These are phyloP conservation scores for Amphilophus citrinellus DNA, from an alignment of 2,113 vertebrate genomes.

Conservation along the genomic window DNA sequence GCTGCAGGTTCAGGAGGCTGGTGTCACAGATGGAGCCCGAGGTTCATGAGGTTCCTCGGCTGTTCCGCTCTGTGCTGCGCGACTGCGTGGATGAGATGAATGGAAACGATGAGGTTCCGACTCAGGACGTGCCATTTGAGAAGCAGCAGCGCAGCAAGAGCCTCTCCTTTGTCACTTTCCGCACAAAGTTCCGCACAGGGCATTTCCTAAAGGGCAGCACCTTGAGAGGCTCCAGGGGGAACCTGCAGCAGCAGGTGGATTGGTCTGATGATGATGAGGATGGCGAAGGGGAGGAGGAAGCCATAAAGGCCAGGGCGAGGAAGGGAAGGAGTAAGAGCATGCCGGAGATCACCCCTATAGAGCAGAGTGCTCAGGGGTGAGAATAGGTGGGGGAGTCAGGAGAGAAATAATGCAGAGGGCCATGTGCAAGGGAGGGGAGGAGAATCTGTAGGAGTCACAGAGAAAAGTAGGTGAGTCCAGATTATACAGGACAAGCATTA, in stretches of 20 bases:
- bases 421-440: neutral
- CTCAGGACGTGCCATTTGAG: constrained; percentile 31
- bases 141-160: constrained; percentile 83
- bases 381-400: neutral
- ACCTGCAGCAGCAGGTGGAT: constrained; percentile 78
- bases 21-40: constrained; percentile 84
- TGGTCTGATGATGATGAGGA: constrained; percentile 79
- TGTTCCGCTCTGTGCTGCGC: constrained; percentile 79
- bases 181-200: constrained; percentile 75
- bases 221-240: constrained; percentile 72
- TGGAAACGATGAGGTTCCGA: constrained; percentile 26
- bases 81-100: constrained; percentile 75
- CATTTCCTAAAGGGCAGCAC: constrained; percentile 63
- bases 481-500: neutral
- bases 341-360: constrained; percentile 81
- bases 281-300: constrained; percentile 49
- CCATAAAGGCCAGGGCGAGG: constrained; percentile 60
- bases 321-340: constrained; percentile 83
- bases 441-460: neutral
- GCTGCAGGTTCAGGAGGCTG: constrained; percentile 80
- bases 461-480: neutral
- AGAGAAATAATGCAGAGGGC: neutral
- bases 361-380: constrained; percentile 74
- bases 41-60: constrained; percentile 79
- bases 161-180: constrained; percentile 81